Evolutionary conservation across 2,113 vertebrate genomes (phyloP).

Genomic region (Azemiops feae): DNA sequence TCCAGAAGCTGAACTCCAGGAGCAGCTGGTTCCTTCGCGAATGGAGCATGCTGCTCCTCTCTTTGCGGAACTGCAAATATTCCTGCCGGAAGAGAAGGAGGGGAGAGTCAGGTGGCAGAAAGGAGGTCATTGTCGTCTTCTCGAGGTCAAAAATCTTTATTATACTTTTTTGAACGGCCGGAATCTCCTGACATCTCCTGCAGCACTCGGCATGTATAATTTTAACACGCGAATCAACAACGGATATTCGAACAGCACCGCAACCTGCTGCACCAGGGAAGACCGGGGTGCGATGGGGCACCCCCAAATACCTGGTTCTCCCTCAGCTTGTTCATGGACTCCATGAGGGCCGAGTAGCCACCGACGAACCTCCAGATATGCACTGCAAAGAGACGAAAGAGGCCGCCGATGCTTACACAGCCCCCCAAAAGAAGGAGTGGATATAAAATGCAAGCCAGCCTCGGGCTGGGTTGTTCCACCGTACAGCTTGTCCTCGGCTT

Average conservation of each 20-base stretch:
- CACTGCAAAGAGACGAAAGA: constrained; percentile 71
- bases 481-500: neutral
- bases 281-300: neutral
- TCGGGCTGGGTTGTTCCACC: neutral
- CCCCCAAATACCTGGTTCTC: constrained; percentile 76
- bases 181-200: neutral
- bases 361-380: constrained; percentile 94
- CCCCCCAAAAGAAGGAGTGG: neutral
- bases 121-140: too few relatives aligned
- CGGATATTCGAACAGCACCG: neutral
- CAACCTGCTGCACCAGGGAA: neutral
- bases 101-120: fast-evolving
- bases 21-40: constrained; percentile 92
- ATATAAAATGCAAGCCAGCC: neutral
- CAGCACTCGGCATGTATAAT: neutral
- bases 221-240: neutral
- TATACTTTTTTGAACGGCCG: neutral
- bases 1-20: constrained; percentile 97
- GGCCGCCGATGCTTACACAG: too few relatives aligned
- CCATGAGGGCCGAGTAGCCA: constrained; percentile 89
- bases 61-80: constrained; percentile 85
- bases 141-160: too few relatives aligned
- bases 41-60: constrained; percentile 88
- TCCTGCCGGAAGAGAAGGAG: constrained; percentile 65
- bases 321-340: constrained; percentile 86